A percentile compares a stretch with the other conserved stretches of the same genome.
Conservation (phyloP, 1,140 invertebrate species). For the Heliconius himera region DNA sequence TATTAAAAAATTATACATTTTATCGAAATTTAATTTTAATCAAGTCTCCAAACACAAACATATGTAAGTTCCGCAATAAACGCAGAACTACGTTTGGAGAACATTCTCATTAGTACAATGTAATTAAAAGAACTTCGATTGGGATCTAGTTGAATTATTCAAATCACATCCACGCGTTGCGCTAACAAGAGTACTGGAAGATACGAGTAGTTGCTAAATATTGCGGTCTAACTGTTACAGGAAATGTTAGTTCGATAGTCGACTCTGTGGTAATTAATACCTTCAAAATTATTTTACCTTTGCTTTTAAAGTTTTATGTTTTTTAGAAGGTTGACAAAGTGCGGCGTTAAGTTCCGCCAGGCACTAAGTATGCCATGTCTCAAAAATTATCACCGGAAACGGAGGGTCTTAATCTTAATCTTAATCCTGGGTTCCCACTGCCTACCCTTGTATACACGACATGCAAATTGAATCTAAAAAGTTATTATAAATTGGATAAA, state of each 20-base stretch:
- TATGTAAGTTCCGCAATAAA: not conserved
- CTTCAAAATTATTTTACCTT: no score
- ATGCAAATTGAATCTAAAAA: no score
- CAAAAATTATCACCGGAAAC: not conserved
- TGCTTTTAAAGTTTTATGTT: not conserved
- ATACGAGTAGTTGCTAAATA: not conserved
- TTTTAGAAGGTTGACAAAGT: not conserved
- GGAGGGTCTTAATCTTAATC: not conserved
- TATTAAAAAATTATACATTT: no score
- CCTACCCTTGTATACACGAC: no score
- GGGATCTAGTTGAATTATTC: slow-evolving; percentile 1
- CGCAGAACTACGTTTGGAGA: not conserved
- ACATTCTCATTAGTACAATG: slow-evolving; percentile 8
- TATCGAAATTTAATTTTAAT: not conserved
- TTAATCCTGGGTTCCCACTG: no score
- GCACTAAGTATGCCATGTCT: no score
- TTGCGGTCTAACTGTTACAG: no score
- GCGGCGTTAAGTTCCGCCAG: no score
- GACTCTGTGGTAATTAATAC: no score
- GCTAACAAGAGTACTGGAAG: not conserved
- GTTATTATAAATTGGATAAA: no score
- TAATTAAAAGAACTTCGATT: slow-evolving; percentile 11
- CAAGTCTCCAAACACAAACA: not conserved
- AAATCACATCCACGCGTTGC: slow-evolving; percentile 1
- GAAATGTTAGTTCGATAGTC: no score